Conservation (phyloP, 2,113 vertebrate genomes). For the Dolichallabes microphthalmus region DNA sequence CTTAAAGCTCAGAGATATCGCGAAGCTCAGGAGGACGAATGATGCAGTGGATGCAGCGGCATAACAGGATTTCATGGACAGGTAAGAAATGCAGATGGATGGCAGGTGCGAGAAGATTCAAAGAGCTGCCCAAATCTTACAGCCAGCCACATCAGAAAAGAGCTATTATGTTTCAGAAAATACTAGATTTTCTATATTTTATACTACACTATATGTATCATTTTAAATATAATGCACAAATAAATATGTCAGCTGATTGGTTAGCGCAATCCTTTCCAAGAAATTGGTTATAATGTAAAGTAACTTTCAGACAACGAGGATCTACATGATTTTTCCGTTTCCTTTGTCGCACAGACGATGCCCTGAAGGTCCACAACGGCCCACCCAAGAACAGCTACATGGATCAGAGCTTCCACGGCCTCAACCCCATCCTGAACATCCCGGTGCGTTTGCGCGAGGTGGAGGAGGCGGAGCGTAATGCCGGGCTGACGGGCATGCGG, state of each 20-base stretch:
- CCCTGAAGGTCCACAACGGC: constrained; percentile 83
- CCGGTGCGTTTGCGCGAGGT: constrained; percentile 78
- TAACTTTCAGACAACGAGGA: neutral
- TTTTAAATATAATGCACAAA: too few relatives aligned
- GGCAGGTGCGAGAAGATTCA: neutral
- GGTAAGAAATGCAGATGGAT: neutral
- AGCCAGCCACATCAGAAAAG: neutral
- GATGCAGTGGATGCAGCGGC: neutral
- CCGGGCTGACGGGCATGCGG: constrained; percentile 72
- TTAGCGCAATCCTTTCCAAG: neutral
- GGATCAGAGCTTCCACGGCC: constrained; percentile 97
- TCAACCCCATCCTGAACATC: constrained; percentile 91
- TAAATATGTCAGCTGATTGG: neutral
- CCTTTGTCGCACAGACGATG: constrained; percentile 79
- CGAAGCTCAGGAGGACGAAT: neutral
- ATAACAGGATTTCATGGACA: neutral
- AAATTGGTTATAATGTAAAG: neutral
- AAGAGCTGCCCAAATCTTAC: neutral
- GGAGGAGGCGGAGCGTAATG: constrained; percentile 84
- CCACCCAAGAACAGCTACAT: constrained; percentile 92
- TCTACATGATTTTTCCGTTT: neutral
- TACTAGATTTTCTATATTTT: too few relatives aligned
- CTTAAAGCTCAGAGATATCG: neutral
- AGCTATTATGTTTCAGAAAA: neutral
- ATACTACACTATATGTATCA: too few relatives aligned